Percentiles rank a stretch among this genome's conserved stretches.
phyloP scores from a whole-genome alignment of 2,113 vertebrate species.

The Notothenia coriiceps region DNA sequence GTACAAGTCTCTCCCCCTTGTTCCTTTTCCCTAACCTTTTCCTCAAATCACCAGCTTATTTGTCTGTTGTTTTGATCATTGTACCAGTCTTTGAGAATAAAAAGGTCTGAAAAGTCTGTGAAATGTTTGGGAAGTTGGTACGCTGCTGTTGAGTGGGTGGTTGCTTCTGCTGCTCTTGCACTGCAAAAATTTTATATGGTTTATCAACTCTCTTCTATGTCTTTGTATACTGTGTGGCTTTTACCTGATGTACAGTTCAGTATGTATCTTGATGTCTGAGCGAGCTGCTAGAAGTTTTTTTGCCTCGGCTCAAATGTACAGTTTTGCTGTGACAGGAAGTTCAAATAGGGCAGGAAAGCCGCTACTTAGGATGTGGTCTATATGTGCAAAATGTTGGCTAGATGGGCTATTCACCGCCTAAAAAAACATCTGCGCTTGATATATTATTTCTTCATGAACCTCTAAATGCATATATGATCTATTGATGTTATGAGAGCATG shows the following conservation, averaged over 20 bases:
- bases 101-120: conserved; percentile 12
- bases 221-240: neutral
- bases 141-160: neutral
- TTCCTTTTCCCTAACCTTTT: neutral
- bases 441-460: neutral
- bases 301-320: conserved; percentile 1
- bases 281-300: neutral
- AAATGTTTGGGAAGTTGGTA: neutral
- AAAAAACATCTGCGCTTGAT: conserved; percentile 12
- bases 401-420: conserved; percentile 1
- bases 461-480: conserved; percentile 6
- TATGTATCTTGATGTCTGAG: neutral
- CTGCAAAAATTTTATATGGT: neutral
- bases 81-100: conserved; percentile 7
- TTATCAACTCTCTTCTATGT: too few species aligned
- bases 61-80: conserved; percentile 19
- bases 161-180: neutral
- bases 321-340: conserved; percentile 48
- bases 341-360: conserved; percentile 51
- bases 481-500: conserved; percentile 17
- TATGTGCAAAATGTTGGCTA: conserved; percentile 5
- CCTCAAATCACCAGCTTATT: neutral
- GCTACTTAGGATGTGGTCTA: conserved; percentile 64
- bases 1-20: neutral
- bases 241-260: neutral